These are phyloP conservation scores for Cathartes aura DNA, from an alignment of 2,113 vertebrate species.

Conservation along the genomic window DNA sequence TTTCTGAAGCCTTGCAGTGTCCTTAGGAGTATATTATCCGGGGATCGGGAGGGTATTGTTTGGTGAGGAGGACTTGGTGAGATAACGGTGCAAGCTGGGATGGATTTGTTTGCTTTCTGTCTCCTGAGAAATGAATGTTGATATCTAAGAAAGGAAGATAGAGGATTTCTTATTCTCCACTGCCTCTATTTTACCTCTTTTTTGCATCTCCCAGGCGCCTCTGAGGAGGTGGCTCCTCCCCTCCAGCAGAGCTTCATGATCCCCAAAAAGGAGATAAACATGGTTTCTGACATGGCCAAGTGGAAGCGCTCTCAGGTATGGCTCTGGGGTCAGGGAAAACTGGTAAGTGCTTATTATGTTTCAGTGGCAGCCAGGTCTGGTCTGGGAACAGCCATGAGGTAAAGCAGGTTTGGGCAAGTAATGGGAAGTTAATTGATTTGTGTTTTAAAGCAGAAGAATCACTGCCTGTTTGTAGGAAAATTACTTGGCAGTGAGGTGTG, in stretches of 20 bases:
- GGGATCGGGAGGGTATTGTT: not conserved
- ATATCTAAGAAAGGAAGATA: not conserved
- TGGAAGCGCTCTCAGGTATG: constrained; percentile 95
- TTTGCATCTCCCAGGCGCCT: constrained; percentile 72
- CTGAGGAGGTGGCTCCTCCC: constrained; percentile 79
- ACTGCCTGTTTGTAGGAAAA: not conserved
- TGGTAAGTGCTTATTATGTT: not conserved
- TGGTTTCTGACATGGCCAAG: constrained; percentile 94
- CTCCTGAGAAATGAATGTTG: not conserved
- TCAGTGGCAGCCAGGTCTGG: not conserved
- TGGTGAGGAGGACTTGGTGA: not conserved
- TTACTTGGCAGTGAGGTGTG: not conserved
- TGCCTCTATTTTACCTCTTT: not conserved
- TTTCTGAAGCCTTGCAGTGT: not conserved
- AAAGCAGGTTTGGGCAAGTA: not conserved
- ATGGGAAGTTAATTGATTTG: not conserved
- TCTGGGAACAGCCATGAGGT: not conserved
- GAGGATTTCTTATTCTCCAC: not conserved
- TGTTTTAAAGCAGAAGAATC: not conserved
- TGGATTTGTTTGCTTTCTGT: not conserved
- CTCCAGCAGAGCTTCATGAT: constrained; percentile 81
- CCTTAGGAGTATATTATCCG: not conserved
- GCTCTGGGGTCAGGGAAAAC: not conserved
- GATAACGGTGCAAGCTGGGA: not conserved
- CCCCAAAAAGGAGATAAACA: constrained; percentile 94